Evolutionary conservation across 2,888 invertebrate genomes (phyloP).

Genomic region (Sympetrum striolatum): DNA sequence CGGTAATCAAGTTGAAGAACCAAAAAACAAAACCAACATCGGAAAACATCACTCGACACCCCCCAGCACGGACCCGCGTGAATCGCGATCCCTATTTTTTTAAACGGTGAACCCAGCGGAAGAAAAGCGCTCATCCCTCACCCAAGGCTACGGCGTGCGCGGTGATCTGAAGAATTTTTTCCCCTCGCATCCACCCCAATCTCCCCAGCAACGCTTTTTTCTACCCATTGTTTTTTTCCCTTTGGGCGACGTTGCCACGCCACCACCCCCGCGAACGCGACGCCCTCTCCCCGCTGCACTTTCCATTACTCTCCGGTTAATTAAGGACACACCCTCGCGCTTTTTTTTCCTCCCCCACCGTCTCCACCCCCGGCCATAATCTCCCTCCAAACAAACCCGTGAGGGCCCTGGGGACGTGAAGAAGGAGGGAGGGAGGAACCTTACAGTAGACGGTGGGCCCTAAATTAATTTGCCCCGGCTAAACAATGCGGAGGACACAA

Average conservation of each 20-base stretch:
- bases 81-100: background rate
- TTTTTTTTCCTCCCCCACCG: background rate
- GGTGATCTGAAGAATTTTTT: background rate
- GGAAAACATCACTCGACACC: no score
- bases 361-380: background rate
- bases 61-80: background rate
- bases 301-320: slow-evolving; percentile 42
- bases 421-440: background rate
- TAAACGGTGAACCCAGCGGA: background rate
- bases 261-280: slow-evolving; percentile 11
- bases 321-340: slow-evolving; percentile 43
- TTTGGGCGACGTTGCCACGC: background rate
- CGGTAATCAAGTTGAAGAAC: no score
- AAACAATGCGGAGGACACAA: slow-evolving; percentile 39
- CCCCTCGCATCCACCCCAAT: background rate
- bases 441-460: background rate
- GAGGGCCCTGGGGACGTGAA: background rate
- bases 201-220: slow-evolving; percentile 25
- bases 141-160: background rate
- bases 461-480: slow-evolving; percentile 39
- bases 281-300: slow-evolving; percentile 8
- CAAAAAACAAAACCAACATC: no score
- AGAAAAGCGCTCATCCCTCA: background rate
- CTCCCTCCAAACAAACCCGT: slow-evolving; percentile 34
- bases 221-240: slow-evolving; percentile 23